These are phyloP conservation scores for Cavia porcellus DNA, from an alignment of 2,113 vertebrate genomes.

Conservation along the genomic window DNA sequence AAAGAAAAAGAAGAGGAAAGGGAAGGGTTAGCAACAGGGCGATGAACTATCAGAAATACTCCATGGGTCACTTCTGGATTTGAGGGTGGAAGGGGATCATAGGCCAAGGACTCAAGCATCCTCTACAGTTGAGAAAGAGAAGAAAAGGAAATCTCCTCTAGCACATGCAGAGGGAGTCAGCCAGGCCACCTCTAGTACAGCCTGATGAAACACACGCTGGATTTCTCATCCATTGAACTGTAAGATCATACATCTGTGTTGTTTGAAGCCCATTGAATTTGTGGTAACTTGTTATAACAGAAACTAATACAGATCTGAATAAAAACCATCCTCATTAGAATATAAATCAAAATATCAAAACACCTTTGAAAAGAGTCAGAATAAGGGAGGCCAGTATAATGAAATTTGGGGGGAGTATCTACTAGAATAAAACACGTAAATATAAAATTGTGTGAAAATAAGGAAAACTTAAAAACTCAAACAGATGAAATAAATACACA, in stretches of 20 bases:
- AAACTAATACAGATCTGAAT: not conserved
- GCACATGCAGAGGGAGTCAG: not conserved
- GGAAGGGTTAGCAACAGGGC: not conserved
- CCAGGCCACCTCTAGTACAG: not conserved
- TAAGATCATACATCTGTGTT: not conserved
- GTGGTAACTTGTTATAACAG: not conserved
- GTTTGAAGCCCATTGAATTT: not conserved
- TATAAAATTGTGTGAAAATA: constrained; percentile 43
- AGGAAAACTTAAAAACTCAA: not conserved
- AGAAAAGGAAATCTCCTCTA: not conserved
- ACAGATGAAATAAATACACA: not conserved
- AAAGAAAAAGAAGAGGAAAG: not conserved
- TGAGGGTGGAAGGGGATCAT: not conserved
- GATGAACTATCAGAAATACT: not conserved
- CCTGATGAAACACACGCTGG: not conserved
- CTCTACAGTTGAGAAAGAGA: not conserved
- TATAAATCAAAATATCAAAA: not conserved
- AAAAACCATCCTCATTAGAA: not conserved
- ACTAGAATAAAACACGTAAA: not conserved
- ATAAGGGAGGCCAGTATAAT: not conserved
- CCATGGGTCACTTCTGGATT: rapidly evolving
- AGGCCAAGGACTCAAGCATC: not conserved
- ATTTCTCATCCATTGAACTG: not conserved
- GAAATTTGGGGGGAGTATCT: not conserved
- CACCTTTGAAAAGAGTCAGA: not conserved